Conservation (phyloP, 1,140 invertebrate genomes). For the Triops longicaudatus region DNA sequence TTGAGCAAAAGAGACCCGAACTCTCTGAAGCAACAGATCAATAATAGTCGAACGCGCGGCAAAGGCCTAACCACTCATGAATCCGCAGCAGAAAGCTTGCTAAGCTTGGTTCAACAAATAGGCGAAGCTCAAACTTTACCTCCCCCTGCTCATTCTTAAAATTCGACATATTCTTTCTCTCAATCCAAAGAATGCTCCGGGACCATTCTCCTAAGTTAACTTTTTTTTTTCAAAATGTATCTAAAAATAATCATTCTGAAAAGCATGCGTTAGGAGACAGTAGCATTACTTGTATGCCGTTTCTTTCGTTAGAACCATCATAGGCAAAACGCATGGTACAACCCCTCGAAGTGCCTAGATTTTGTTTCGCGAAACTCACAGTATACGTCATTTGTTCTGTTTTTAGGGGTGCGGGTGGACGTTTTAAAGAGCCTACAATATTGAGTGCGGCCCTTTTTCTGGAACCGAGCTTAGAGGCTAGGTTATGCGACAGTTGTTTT, state of each 20-base stretch:
- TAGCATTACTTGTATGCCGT: too few relatives aligned
- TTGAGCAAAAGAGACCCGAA: not conserved
- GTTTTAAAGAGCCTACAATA: not conserved
- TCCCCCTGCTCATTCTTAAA: not conserved
- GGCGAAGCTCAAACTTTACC: constrained; percentile 27
- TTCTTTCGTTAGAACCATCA: not conserved
- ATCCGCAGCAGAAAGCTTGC: constrained; percentile 26
- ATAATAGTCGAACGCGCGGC: constrained; percentile 9
- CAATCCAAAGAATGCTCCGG: not conserved
- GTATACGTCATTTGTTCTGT: not conserved
- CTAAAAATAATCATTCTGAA: too few relatives aligned
- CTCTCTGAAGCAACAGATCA: not conserved
- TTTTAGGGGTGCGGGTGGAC: not conserved
- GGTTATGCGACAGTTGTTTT: too few relatives aligned
- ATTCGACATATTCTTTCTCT: not conserved
- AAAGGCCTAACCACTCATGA: constrained; percentile 15
- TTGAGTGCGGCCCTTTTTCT: not conserved
- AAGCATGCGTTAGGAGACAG: too few relatives aligned
- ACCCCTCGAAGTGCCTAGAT: not conserved
- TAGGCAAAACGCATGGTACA: not conserved
- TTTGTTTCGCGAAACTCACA: not conserved
- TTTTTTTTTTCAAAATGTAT: not conserved
- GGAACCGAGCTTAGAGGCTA: not conserved
- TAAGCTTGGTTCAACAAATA: constrained; percentile 31
- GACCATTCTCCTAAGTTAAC: not conserved